These are phyloP conservation scores for Cryptoleucopteryx plumbea DNA, from an alignment of 2,113 vertebrate genomes.

Conservation along the genomic window DNA sequence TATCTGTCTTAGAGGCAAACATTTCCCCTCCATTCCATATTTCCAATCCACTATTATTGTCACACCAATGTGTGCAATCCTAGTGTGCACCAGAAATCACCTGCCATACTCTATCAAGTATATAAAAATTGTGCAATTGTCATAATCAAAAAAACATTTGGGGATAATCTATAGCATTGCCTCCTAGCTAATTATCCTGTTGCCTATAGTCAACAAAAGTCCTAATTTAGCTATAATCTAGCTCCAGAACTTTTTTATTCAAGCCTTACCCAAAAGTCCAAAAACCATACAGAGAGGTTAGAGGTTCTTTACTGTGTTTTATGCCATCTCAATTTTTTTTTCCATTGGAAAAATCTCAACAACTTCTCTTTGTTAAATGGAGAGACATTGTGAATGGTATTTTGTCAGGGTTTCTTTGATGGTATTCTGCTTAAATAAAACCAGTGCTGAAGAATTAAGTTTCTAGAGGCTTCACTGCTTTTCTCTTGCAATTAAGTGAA, in stretches of 20 bases:
- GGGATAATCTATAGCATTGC: neutral
- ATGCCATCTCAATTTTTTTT: neutral
- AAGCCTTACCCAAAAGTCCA: neutral
- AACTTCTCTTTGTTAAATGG: neutral
- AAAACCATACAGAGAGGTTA: neutral
- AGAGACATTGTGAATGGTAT: neutral
- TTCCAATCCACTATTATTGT: neutral
- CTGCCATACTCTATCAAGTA: neutral
- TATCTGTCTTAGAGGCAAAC: neutral
- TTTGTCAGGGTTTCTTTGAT: neutral
- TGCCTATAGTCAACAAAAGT: neutral
- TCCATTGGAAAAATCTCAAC: neutral
- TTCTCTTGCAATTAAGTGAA: neutral
- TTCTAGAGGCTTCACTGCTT: neutral
- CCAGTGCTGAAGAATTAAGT: neutral
- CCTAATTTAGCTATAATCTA: neutral
- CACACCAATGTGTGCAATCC: neutral
- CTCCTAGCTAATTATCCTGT: neutral
- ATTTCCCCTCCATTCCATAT: neutral
- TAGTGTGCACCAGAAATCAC: neutral
- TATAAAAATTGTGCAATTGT: neutral
- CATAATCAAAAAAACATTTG: neutral
- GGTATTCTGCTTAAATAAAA: neutral
- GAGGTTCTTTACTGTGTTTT: neutral
- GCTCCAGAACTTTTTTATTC: neutral